phyloP scores from a whole-genome alignment of 2,888 invertebrate species.

The Pachliopta kotzebuea region DNA sequence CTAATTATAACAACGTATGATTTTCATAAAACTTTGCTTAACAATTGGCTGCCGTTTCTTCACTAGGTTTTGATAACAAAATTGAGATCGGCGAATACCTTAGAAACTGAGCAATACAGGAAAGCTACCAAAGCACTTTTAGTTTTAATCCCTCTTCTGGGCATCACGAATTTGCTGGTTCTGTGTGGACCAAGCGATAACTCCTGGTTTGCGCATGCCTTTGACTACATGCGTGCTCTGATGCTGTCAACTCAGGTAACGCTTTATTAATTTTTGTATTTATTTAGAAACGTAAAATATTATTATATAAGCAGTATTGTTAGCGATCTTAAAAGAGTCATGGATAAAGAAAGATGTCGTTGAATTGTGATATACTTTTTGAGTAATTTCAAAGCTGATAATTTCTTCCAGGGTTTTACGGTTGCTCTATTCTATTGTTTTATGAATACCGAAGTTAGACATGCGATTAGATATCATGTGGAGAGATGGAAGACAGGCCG shows the following conservation, averaged over 20 bases:
- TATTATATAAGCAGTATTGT: not conserved
- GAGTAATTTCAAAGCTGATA: too few species aligned
- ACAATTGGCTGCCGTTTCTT: constrained; percentile 3
- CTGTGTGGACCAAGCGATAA: constrained; percentile 90
- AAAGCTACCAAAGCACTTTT: constrained; percentile 95
- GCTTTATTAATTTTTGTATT: not conserved
- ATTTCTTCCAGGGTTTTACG: constrained; percentile 87
- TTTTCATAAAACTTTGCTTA: too few species aligned
- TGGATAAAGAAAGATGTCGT: too few species aligned
- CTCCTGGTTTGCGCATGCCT: constrained; percentile 86
- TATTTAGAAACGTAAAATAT: not conserved
- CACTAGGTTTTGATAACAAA: constrained; percentile 94
- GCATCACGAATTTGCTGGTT: constrained; percentile 93
- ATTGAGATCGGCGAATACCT: constrained; percentile 92
- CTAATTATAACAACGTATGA: too few species aligned
- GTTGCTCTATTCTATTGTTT: constrained; percentile 96
- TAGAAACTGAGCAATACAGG: constrained; percentile 94
- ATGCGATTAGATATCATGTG: constrained; percentile 90
- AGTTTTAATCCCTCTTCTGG: constrained; percentile 95
- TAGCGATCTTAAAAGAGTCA: too few species aligned
- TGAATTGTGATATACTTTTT: too few species aligned
- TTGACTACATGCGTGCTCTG: constrained; percentile 89
- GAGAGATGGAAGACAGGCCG: constrained; percentile 88
- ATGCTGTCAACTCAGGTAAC: constrained; percentile 94
- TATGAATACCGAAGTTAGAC: constrained; percentile 94